Evolutionary conservation across 2,113 vertebrate genomes (phyloP).

Genomic region (Hippotragus niger): DNA sequence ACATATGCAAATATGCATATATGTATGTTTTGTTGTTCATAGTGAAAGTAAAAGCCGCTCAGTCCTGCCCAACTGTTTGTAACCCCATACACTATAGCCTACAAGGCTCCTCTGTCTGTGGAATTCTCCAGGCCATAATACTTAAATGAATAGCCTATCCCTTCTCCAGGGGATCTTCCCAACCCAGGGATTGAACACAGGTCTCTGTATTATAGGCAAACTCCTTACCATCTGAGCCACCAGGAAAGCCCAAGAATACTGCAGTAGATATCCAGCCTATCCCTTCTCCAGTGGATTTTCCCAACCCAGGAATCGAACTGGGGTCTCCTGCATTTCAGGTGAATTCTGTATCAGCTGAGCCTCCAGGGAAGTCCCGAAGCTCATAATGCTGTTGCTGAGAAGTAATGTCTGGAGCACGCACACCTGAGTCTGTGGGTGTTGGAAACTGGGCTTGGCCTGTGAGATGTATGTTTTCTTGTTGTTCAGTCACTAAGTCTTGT

Average conservation of each 20-base stretch:
- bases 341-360: background rate
- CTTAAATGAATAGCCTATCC: background rate
- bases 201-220: background rate
- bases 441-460: background rate
- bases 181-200: background rate
- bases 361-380: background rate
- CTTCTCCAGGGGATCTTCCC: background rate
- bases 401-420: accelerated
- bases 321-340: background rate
- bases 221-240: background rate
- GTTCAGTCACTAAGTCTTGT: background rate
- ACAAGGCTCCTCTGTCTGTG: background rate
- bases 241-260: background rate
- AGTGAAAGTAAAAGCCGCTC: background rate
- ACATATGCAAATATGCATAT: background rate
- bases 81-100: background rate
- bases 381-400: background rate
- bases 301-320: accelerated
- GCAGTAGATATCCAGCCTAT: background rate
- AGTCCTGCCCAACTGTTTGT: background rate
- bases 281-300: background rate
- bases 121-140: background rate
- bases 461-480: background rate
- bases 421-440: accelerated
- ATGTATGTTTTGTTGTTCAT: background rate